A percentile compares a stretch with the other conserved stretches of the same genome.
Conservation (phyloP, 2,113 vertebrate genomes). For the Grallaria varia region DNA sequence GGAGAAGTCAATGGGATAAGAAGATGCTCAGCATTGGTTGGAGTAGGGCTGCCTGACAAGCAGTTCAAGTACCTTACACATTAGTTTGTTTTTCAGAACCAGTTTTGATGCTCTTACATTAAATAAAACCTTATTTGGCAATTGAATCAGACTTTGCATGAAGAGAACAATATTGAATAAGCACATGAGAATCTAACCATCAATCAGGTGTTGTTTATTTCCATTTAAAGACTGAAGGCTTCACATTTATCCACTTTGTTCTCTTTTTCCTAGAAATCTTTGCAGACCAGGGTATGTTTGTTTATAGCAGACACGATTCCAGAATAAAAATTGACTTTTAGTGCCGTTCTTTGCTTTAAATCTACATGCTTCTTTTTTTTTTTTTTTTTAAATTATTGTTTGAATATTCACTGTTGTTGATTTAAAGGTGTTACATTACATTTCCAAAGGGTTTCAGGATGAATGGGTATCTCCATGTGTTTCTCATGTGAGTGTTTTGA, state of each 20-base stretch:
- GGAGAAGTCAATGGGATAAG: constrained; percentile 13
- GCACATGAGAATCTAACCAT: neutral
- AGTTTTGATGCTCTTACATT: neutral
- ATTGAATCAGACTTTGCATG: neutral
- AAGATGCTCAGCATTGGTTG: neutral
- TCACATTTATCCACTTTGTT: neutral
- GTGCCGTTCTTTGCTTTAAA: neutral
- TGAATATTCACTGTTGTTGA: neutral
- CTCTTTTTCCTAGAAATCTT: constrained; percentile 36
- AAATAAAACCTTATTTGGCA: neutral
- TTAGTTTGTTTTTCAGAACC: neutral
- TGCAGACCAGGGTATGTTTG: neutral
- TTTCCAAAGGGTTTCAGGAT: neutral
- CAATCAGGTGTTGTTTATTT: neutral
- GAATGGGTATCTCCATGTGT: neutral
- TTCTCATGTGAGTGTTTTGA: neutral
- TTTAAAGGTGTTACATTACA: neutral
- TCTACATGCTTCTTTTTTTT: neutral
- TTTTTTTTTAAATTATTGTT: neutral
- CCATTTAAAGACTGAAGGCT: neutral
- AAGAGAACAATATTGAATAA: neutral
- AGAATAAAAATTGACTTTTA: neutral
- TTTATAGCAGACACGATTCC: neutral
- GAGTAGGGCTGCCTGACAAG: neutral
- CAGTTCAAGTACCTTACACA: neutral